Evolutionary conservation across 2,888 invertebrate genomes (phyloP), one percentile per base, ranked within the genome.

Genomic region (Odontocolon sp.): DNA sequence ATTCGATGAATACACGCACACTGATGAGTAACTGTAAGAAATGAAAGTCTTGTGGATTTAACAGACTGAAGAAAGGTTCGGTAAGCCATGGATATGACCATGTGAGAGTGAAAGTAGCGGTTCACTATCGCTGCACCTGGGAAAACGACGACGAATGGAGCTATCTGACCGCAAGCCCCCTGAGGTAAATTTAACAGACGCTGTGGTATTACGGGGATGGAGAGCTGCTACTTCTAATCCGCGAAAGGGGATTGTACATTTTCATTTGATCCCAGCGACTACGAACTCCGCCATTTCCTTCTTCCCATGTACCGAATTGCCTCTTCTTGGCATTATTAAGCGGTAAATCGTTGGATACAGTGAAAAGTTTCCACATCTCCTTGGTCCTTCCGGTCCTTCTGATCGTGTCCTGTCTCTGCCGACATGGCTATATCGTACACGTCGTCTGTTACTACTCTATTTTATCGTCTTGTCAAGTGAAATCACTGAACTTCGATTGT

Each of bases 171-270:
- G 68, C 40, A 40, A 56, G 54, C 74, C 67, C 56, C 47, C 50
- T 28, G 75, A 64, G 66, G 54, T 73, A 78, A 82, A 79, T 81
- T 82, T 79, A 61, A 63, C 74, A 61, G 68, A 74, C 61, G 45
- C 36, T 54, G 11, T 23, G 61, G 28, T 68, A 28, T 56, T 56
- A 80, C 67, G 72, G 36, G 54, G 63, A 50, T 54, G 56, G 28
- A 36, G 66, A 69, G 75, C 81, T 78, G 79, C 83, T 81, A 83
- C 76, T 85, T 81, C 82, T 83, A 84, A 85, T 86, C 77, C 80
- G n/a, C 57, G 16, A 54, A 64, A 54, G 69, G 72, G 66, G 72
- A 69, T 78, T 77, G 80, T 86, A 81, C 63, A 77, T 86, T 83
- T 82, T 80, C 81, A 81, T 81, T 79, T 74, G 76, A 79, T 80